phyloP scores from a whole-genome alignment of 2,113 vertebrate genomes.

The Semicossyphus pulcher region DNA sequence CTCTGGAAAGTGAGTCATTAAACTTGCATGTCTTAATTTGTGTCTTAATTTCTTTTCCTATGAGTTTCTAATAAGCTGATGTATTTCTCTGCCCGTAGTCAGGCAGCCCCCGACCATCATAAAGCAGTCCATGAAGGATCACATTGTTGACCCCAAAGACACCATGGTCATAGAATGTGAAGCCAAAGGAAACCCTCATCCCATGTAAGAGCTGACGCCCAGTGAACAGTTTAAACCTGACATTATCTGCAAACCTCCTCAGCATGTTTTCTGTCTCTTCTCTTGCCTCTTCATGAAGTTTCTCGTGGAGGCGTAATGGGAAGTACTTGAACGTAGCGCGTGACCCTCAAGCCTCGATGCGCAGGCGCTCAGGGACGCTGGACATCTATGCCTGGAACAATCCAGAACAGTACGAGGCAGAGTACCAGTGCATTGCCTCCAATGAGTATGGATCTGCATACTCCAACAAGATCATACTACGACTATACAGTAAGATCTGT shows the following conservation, averaged over 20 bases:
- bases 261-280: background rate
- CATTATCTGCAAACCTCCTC: background rate
- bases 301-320: slow-evolving; percentile 94
- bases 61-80: background rate
- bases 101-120: slow-evolving; percentile 95
- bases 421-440: slow-evolving; percentile 95
- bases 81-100: slow-evolving; percentile 81
- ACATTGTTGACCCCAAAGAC: slow-evolving; percentile 95
- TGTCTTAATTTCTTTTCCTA: background rate
- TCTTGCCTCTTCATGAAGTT: slow-evolving; percentile 78
- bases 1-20: slow-evolving; percentile 90
- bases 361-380: slow-evolving; percentile 90
- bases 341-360: slow-evolving; percentile 92
- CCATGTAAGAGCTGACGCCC: slow-evolving; percentile 85
- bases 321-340: slow-evolving; percentile 95
- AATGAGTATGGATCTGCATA: slow-evolving; percentile 93
- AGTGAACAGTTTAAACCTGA: background rate
- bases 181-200: slow-evolving; percentile 93
- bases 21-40: background rate
- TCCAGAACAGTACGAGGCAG: slow-evolving; percentile 94
- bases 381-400: slow-evolving; percentile 92
- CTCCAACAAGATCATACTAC: slow-evolving; percentile 92
- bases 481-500: slow-evolving; percentile 92
- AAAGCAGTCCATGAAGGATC: slow-evolving; percentile 94
- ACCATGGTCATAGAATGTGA: slow-evolving; percentile 96